Base-by-base conservation (phyloP, 2,113 vertebrate genomes). In the Campylomormyrus numenius region DNA sequence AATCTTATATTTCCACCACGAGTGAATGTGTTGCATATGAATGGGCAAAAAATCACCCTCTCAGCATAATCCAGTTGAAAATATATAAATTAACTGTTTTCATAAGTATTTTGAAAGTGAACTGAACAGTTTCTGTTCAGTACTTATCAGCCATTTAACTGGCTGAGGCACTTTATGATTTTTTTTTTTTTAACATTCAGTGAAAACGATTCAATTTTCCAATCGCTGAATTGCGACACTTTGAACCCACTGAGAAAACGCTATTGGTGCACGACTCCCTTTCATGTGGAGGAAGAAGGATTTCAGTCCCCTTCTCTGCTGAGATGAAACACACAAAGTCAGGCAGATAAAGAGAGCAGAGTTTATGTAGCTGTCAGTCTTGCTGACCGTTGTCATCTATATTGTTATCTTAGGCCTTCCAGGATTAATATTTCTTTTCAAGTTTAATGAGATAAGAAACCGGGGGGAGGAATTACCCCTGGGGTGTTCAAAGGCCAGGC, bases 381-480 rank as follows among this genome's bases (percentile, higher is more conserved):
- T 90, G 66, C 92, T 95, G 95, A 93, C 91, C 90, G 46, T 91
- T 93, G 94, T 94, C 93, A 93, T 94, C 93, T 85, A 89, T 90
- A 89, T 91, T 94, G 94, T 95, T 96, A 96, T 97, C 96, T 96
- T 92, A 93, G 95, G 94, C 95, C 95, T 95, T 95, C 91, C 91
- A 93, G 95, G 95, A 97, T 96, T 97, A 96, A 97, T 97, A 96
- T 96, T 95, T 95, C 95, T 97, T 96, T 96, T 97, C 96, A 97
- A 95, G 96, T 95, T 97, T 98, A 98, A 97, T 96, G 95, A 98
- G 97, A 97, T 98, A 97, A 97, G 96, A 96, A 95, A 95, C 95
- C 92, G 89, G 94, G 93, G 93, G 94, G 84, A 95, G 95, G 95
- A 93, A 91, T 96, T 96, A 91, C 95, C 93, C 94, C 93, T 93